Conservation (phyloP, 2,888 invertebrate species). For the Pseudoips prasinana region DNA sequence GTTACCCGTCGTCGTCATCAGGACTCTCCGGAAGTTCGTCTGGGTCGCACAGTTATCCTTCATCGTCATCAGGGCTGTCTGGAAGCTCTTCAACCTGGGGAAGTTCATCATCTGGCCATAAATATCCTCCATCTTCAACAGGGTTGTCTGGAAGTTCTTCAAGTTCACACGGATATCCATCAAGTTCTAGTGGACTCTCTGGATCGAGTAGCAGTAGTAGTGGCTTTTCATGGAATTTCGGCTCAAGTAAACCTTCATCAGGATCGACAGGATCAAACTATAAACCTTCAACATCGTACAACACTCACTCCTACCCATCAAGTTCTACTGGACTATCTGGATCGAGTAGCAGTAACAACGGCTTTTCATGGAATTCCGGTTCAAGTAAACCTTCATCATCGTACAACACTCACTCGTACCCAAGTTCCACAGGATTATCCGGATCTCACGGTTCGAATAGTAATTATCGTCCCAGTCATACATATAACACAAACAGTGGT, state of each 20-base stretch:
- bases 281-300: slow-evolving; percentile 22
- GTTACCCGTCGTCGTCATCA: slow-evolving; percentile 10
- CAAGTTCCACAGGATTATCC: neutral
- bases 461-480: slow-evolving; percentile 12
- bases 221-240: neutral
- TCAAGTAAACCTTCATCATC: slow-evolving; percentile 1
- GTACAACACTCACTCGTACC: slow-evolving; percentile 6
- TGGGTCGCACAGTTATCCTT: slow-evolving; percentile 3
- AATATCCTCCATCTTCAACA: slow-evolving; percentile 9
- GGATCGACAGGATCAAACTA: slow-evolving; percentile 4
- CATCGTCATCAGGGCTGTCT: slow-evolving; percentile 9
- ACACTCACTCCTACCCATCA: slow-evolving; percentile 13
- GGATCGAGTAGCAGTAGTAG: slow-evolving; percentile 1
- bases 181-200: slow-evolving; percentile 5
- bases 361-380: too few species aligned
- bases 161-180: slow-evolving; percentile 3
- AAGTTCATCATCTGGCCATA: slow-evolving; percentile 6
- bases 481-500: slow-evolving; percentile 19
- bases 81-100: slow-evolving; percentile 16
- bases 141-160: slow-evolving; percentile 15
- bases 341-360: neutral
- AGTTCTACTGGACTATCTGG: slow-evolving; percentile 4
- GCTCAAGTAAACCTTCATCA: slow-evolving; percentile 6
- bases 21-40: slow-evolving; percentile 7
- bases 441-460: slow-evolving; percentile 1